phyloP scores from a whole-genome alignment of 2,797 vertebrate species.

The Acanthiza pusilla region DNA sequence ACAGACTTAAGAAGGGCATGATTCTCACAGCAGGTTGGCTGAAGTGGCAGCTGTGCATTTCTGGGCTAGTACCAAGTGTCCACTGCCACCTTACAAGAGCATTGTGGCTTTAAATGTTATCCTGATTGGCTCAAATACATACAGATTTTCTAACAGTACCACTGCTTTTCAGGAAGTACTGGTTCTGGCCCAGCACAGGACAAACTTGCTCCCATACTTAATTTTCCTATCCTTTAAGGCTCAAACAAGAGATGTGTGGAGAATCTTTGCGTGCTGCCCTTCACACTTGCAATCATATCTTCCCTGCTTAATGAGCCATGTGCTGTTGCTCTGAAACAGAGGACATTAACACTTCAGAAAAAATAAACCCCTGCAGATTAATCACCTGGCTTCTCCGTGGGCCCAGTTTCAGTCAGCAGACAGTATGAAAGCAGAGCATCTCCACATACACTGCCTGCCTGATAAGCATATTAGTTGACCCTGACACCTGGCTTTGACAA shows the following conservation, averaged over 20 bases:
- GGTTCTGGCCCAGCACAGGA: not conserved
- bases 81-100: not conserved
- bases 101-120: not conserved
- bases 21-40: conserved; percentile 17
- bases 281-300: conserved; percentile 43
- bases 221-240: conserved; percentile 12
- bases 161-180: not conserved
- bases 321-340: conserved; percentile 44
- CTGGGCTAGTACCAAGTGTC: not conserved
- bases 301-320: conserved; percentile 39
- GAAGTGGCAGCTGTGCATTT: conserved; percentile 13
- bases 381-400: conserved; percentile 41
- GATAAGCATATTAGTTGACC: not conserved
- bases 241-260: conserved; percentile 12
- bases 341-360: conserved; percentile 32
- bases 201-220: not conserved
- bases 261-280: conserved; percentile 55
- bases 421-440: not conserved
- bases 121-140: not conserved
- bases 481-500: not conserved
- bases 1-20: not conserved
- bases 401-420: conserved; percentile 5
- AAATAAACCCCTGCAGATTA: conserved; percentile 35
- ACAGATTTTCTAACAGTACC: not conserved
- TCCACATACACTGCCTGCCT: not conserved